These are phyloP conservation scores for Lampris incognitus DNA, from an alignment of 2,113 vertebrate genomes.

Conservation along the genomic window DNA sequence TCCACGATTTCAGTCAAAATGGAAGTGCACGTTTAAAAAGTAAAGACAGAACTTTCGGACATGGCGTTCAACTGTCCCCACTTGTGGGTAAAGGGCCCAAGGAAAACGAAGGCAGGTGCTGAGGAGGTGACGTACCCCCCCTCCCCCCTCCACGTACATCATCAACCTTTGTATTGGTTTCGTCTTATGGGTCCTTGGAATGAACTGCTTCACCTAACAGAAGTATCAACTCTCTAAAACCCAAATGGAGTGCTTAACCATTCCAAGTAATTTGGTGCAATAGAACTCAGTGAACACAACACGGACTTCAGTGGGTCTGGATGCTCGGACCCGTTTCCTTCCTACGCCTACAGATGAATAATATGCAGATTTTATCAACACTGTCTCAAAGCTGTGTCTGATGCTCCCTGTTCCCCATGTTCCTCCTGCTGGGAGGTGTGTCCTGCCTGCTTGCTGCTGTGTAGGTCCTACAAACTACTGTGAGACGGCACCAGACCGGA, in stretches of 20 bases:
- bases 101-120: conserved; percentile 3
- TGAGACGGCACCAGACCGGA: conserved; percentile 33
- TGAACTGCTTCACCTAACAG: conserved; percentile 16
- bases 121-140: background rate
- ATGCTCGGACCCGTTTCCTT: conserved; percentile 11
- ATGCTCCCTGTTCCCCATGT: conserved; percentile 37
- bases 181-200: conserved; percentile 36
- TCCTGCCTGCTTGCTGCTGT: conserved; percentile 41
- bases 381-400: conserved; percentile 21
- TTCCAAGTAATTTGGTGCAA: background rate
- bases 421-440: conserved; percentile 27
- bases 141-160: background rate
- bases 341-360: conserved; percentile 16
- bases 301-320: conserved; percentile 3
- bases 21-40: background rate
- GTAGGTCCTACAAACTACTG: conserved; percentile 34
- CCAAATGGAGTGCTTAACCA: background rate
- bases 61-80: background rate
- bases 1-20: background rate
- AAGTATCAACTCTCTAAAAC: conserved; percentile 4
- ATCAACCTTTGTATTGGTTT: conserved; percentile 18
- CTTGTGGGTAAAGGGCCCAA: background rate
- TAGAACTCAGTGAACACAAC: background rate
- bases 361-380: conserved; percentile 33
- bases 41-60: conserved; percentile 12